Conservation (phyloP, 2,113 vertebrate genomes). For the Bubo blakistoni region DNA sequence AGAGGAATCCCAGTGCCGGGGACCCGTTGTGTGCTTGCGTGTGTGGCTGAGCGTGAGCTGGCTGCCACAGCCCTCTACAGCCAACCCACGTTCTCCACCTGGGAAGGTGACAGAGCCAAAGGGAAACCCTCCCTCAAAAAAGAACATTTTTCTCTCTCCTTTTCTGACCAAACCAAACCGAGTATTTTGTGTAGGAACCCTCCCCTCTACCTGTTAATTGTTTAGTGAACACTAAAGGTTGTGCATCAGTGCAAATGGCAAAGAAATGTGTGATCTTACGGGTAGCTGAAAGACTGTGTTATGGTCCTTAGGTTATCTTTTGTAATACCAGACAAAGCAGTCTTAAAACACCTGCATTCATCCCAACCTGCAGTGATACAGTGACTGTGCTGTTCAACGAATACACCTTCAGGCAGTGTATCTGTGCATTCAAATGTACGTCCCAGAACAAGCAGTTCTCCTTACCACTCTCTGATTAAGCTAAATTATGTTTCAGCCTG, state of each 20-base stretch:
- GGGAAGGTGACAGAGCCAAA: constrained; percentile 21
- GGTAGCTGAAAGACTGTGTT: constrained; percentile 9
- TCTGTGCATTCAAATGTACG: neutral
- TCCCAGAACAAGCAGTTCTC: neutral
- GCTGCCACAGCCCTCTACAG: neutral
- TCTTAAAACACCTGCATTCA: constrained; percentile 30
- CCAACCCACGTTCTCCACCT: neutral
- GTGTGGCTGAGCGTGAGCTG: neutral
- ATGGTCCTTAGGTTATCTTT: constrained; percentile 12
- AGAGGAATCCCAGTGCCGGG: neutral
- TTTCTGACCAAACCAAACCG: neutral
- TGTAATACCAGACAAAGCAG: neutral
- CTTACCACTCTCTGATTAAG: neutral
- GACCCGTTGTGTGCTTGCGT: neutral
- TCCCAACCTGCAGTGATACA: constrained; percentile 1
- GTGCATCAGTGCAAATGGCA: neutral
- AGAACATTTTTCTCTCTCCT: neutral
- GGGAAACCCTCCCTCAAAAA: neutral
- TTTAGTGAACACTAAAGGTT: neutral
- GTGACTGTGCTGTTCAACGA: neutral
- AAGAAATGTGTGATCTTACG: neutral
- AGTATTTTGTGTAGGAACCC: constrained; percentile 16
- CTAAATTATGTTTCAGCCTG: neutral
- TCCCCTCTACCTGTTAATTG: neutral
- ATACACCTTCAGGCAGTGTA: neutral